Percentiles rank a stretch among this genome's conserved stretches.
Conservation (phyloP, 2,113 vertebrate species). For the Rhombomys opimus region DNA sequence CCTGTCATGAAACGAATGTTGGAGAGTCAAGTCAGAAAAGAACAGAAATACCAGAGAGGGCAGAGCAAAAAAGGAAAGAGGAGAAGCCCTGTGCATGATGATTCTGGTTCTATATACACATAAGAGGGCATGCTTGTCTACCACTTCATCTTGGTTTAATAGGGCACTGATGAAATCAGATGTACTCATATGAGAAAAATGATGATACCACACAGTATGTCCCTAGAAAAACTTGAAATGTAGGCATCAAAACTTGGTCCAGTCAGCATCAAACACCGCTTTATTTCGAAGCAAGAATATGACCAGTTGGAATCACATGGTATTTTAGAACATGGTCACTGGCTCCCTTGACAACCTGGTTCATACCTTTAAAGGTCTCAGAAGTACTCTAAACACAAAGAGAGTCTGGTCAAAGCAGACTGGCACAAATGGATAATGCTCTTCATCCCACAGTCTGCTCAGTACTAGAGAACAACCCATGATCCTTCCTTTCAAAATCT, state of each 20-base stretch:
- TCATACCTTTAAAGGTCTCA: slow-evolving; percentile 13
- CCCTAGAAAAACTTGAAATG: neutral
- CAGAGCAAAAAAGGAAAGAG: neutral
- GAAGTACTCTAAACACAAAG: slow-evolving; percentile 53
- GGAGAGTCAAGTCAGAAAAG: neutral
- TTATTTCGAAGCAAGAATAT: neutral
- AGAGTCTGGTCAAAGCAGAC: slow-evolving; percentile 60
- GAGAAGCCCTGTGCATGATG: accelerated
- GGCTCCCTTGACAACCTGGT: slow-evolving; percentile 46
- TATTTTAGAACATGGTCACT: slow-evolving; percentile 27
- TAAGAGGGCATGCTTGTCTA: neutral
- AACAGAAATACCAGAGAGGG: neutral
- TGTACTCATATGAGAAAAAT: neutral
- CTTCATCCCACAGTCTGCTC: slow-evolving; percentile 47
- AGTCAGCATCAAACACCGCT: neutral
- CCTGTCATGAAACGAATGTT: neutral
- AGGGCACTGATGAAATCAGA: neutral
- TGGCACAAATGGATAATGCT: slow-evolving; percentile 63
- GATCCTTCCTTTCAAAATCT: slow-evolving; percentile 73
- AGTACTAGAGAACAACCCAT: slow-evolving; percentile 71
- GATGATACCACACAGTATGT: accelerated
- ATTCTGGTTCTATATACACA: neutral
- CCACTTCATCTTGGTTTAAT: neutral
- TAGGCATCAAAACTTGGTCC: neutral
- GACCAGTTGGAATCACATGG: neutral